These are phyloP conservation scores for Phylloscopus collybita DNA, from an alignment of 2,797 vertebrate species.

Conservation along the genomic window DNA sequence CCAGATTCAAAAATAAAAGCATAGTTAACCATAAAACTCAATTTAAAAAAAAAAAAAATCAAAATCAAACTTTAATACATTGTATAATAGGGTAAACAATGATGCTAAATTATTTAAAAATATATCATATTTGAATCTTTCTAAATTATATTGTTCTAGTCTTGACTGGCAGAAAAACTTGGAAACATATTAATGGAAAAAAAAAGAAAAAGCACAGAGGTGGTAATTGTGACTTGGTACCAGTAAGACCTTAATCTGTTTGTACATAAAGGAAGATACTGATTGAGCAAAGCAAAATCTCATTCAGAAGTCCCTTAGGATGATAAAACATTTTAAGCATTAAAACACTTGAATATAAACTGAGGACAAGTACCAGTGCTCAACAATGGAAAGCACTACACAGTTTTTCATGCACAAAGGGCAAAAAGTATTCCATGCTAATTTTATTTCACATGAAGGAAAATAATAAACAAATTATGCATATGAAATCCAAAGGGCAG, in stretches of 20 bases:
- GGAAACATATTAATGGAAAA: conserved; percentile 42
- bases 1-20: background rate
- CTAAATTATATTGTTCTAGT: conserved; percentile 40
- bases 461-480: conserved; percentile 15
- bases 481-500: background rate
- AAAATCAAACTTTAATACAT: background rate
- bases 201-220: conserved; percentile 1
- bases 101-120: conserved; percentile 3
- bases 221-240: conserved; percentile 44
- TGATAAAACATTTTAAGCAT: background rate
- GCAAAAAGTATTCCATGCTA: background rate
- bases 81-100: background rate
- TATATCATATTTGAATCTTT: background rate
- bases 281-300: background rate
- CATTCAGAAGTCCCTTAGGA: background rate
- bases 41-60: background rate
- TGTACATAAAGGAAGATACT: background rate
- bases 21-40: background rate
- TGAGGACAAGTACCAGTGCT: background rate
- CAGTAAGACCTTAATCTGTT: conserved; percentile 22
- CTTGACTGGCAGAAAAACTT: conserved; percentile 32
- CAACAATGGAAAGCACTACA: background rate
- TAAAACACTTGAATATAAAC: background rate
- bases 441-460: conserved; percentile 7
- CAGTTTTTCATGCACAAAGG: background rate